Conservation (phyloP, 2,797 vertebrate species). For the Malurus splendens region DNA sequence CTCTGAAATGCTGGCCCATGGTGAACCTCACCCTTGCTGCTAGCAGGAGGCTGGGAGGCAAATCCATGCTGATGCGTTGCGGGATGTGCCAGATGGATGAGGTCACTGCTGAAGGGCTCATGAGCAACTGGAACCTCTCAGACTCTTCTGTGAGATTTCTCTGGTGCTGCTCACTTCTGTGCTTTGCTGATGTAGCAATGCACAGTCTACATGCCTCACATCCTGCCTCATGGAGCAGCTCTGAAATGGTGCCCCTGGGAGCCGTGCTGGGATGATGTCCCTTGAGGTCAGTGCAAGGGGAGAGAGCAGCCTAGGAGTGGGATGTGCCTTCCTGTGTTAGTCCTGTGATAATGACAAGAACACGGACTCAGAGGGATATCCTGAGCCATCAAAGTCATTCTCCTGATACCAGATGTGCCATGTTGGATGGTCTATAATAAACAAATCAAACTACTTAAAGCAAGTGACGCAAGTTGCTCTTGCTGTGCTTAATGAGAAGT, state of each 20-base stretch:
- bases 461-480: not conserved
- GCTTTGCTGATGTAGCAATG: not conserved
- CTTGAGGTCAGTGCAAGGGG: not conserved
- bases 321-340: not conserved
- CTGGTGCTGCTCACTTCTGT: not conserved
- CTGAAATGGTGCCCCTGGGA: not conserved
- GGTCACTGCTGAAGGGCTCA: not conserved
- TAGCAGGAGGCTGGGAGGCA: not conserved
- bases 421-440: not conserved
- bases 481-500: not conserved
- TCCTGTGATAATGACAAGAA: not conserved
- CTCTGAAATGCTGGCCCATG: not conserved
- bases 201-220: not conserved
- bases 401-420: not conserved
- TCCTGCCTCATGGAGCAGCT: not conserved
- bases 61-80: rapidly evolving
- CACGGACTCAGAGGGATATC: not conserved
- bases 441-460: not conserved
- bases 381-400: not conserved
- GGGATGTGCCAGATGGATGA: not conserved
- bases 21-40: not conserved
- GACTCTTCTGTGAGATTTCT: not conserved
- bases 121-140: rapidly evolving
- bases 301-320: not conserved
- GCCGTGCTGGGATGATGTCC: not conserved